Evolutionary conservation across 2,797 vertebrate species (phyloP).

Genomic region (Oophaga sylvatica): DNA sequence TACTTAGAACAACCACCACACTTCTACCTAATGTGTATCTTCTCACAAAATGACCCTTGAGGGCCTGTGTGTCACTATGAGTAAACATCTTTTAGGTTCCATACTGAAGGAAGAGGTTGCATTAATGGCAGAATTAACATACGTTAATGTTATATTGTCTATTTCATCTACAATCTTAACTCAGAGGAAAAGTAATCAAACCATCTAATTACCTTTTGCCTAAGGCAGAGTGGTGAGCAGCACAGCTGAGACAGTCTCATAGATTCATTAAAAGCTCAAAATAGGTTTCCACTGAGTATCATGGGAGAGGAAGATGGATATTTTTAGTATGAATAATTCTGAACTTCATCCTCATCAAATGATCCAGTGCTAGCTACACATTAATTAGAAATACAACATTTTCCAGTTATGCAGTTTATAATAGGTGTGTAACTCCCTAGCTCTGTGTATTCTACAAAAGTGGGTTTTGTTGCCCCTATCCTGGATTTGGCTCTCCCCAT

Average conservation of each 20-base stretch:
- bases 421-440: neutral
- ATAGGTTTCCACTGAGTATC: slow-evolving; percentile 25
- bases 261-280: slow-evolving; percentile 47
- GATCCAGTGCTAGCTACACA: slow-evolving; percentile 2
- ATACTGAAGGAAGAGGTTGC: neutral
- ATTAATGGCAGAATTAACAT: slow-evolving; percentile 30
- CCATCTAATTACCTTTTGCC: slow-evolving; percentile 55
- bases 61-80: neutral
- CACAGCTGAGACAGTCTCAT: slow-evolving; percentile 30
- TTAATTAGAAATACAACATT: slow-evolving; percentile 10
- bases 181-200: slow-evolving; percentile 54
- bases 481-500: no score
- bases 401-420: neutral
- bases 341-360: slow-evolving; percentile 20
- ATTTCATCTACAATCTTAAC: slow-evolving; percentile 20
- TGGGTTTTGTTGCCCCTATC: neutral
- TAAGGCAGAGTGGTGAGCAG: slow-evolving; percentile 33
- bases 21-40: neutral
- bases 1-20: neutral
- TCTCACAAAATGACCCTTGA: neutral
- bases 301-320: slow-evolving; percentile 29
- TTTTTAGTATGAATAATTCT: slow-evolving; percentile 38
- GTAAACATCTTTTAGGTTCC: neutral
- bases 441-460: neutral
- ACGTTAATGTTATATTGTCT: slow-evolving; percentile 37